Conservation (phyloP, 1,140 invertebrate species). For the Pseudoatta argentina region DNA sequence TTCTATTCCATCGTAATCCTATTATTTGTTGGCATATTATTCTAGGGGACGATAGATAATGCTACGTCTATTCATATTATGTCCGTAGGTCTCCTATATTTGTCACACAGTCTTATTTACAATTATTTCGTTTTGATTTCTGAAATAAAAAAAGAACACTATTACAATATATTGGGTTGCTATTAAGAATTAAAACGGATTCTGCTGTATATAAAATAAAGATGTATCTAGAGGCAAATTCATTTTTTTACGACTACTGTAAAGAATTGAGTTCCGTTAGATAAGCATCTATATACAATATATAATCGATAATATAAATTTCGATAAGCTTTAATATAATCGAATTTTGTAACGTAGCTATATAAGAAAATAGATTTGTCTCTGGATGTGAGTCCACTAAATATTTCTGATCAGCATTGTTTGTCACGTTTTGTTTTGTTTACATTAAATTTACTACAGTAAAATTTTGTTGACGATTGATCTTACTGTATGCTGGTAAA, state of each 20-base stretch:
- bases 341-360: slow-evolving; percentile 29
- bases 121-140: slow-evolving; percentile 14
- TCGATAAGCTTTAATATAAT: slow-evolving; percentile 27
- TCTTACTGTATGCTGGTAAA: slow-evolving; percentile 9
- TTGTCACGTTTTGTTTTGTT: not conserved
- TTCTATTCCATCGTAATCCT: not conserved
- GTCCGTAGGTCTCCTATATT: not conserved
- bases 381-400: slow-evolving; percentile 10
- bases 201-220: slow-evolving; percentile 40
- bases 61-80: not conserved
- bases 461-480: not conserved
- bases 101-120: slow-evolving; percentile 14
- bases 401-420: slow-evolving; percentile 4
- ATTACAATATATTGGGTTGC: not conserved
- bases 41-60: not conserved
- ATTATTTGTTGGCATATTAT: not conserved
- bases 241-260: slow-evolving; percentile 34
- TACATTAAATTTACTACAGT: not conserved
- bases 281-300: not conserved
- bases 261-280: slow-evolving; percentile 26
- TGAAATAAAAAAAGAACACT: not conserved
- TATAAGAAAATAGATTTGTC: slow-evolving; percentile 45
- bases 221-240: slow-evolving; percentile 52
- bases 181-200: slow-evolving; percentile 13
- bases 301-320: slow-evolving; percentile 45